Evolutionary conservation across 2,888 invertebrate genomes (phyloP), one percentile per base, ranked within the genome.

Genomic region (Cryptops parisi): DNA sequence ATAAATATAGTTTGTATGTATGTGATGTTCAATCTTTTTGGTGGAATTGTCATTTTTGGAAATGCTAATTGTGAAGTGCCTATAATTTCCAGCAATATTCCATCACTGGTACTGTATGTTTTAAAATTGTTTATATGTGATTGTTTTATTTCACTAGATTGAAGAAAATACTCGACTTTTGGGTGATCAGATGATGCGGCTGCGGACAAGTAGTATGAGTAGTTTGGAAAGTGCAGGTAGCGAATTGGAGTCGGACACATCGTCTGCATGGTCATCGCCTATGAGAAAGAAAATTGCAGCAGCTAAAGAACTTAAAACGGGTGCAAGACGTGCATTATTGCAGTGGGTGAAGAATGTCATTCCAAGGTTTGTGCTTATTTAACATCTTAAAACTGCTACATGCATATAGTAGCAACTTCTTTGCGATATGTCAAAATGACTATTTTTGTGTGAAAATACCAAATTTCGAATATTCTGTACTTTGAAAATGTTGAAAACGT

Each of bases 311-410:
- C 22, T 57, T 84, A 87, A 85, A 67, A 82, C 84, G 67, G 88
- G 91, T 47, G 93, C 93, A 54, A 81, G 84, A 67, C 89, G 89
- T 70, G 89, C 90, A 23, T 73, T 96, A 57, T 73, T 96, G 57
- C 84, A 87, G 64, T 96, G 94, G 94, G 93, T 93, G 56, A 85
- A 90, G 60, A 90, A 87, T 67, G 85, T 89, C 38, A 74, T 94
- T 64, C 87, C 86, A 59, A 81, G 79, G 82, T 82, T 3, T 39
- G 26, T 47, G 21, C n/a, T n/a, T n/a, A n/a, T n/a, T n/a, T n/a
- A n/a, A n/a, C n/a, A n/a, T n/a, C n/a, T n/a, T n/a, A n/a, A n/a
- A n/a, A n/a, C n/a, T n/a, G n/a, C n/a, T n/a, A n/a, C n/a, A n/a
- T n/a, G n/a, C n/a, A 45, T 17, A 44, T 15, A 17, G 15, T 49